Base-by-base conservation (phyloP, 2,888 invertebrate genomes). In the Lobophora halterata region DNA sequence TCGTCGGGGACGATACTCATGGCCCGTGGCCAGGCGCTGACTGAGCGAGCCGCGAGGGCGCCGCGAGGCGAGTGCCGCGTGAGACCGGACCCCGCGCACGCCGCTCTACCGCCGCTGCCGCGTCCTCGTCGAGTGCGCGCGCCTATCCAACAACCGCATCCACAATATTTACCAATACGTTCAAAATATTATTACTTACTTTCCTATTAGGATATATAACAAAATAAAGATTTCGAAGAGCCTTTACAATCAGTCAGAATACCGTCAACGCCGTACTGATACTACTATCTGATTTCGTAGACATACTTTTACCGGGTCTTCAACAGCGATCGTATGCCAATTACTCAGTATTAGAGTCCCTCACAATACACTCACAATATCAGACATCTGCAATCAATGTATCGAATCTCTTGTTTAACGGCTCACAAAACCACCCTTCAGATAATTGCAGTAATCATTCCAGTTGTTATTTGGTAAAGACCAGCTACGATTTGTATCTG, bases 21-120 rank as follows among this genome's bases (percentile, higher is more conserved):
- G 65, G 60, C 62, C 67, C 71, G 71, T 65, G 66, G 75, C 69
- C 71, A 61, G 63, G 58, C 72, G 68, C 63, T 68, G 76, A 83
- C 83, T 83, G 81, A 77, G 63, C 62, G 65, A 66, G 63, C 61
- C 71, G 67, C 71, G 73, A 74, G 76, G 75, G 78, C 75, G 77
- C 77, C 79, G 77, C 65, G 62, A 59, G 57, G 54, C 58, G 67
- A 70, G 59, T 66, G 67, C 52, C 60, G 61, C 52, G 56, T 58
- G 67, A 63, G 64, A 60, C 60, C 70, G 70, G 56, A 67, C 63
- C 77, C 73, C 79, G n/a, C 79, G 73, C 79, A 71, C 78, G 57
- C 70, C 60, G 57, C 62, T 57, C 62, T 54, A 53, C 57, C 60
- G 58, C 61, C 60, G 49, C 43, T 18, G 50, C 56, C 49, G 55